These are phyloP conservation scores for Scophthalmus maximus DNA, from an alignment of 2,113 vertebrate species.

Conservation along the genomic window DNA sequence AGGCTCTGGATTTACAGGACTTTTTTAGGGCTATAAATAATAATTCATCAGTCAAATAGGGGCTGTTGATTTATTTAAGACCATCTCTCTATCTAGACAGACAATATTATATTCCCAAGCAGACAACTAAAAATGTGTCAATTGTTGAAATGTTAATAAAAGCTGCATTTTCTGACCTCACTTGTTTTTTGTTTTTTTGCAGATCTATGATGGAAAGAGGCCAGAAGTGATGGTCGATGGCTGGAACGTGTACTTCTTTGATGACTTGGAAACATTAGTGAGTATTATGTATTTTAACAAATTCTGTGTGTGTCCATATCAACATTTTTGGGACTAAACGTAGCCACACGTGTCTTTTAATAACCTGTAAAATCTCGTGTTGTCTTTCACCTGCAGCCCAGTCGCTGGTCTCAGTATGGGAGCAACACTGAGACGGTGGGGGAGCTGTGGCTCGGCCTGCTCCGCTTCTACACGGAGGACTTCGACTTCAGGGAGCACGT, in stretches of 20 bases:
- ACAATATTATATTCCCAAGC: neutral
- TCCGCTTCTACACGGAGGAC: constrained; percentile 94
- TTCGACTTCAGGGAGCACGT: constrained; percentile 97
- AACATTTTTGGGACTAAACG: neutral
- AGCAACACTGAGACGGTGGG: constrained; percentile 91
- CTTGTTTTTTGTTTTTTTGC: constrained; percentile 63
- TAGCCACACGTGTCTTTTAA: no score
- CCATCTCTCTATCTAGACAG: neutral
- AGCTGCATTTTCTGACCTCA: neutral
- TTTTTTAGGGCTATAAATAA: no score
- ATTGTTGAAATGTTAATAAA: neutral
- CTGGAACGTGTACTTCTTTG: constrained; percentile 95
- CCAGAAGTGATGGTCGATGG: constrained; percentile 91
- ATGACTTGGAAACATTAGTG: constrained; percentile 86
- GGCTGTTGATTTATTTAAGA: neutral
- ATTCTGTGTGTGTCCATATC: neutral
- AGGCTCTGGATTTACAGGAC: no score
- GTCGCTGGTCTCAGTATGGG: constrained; percentile 86
- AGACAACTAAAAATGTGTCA: neutral
- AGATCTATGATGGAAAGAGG: constrained; percentile 90
- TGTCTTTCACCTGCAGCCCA: constrained; percentile 74
- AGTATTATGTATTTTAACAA: constrained; percentile 32
- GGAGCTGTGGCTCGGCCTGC: constrained; percentile 93
- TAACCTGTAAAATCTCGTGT: no score
- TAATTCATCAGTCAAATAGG: no score